Base-by-base conservation (phyloP, 2,113 vertebrate genomes). In the Gila orcuttii region DNA sequence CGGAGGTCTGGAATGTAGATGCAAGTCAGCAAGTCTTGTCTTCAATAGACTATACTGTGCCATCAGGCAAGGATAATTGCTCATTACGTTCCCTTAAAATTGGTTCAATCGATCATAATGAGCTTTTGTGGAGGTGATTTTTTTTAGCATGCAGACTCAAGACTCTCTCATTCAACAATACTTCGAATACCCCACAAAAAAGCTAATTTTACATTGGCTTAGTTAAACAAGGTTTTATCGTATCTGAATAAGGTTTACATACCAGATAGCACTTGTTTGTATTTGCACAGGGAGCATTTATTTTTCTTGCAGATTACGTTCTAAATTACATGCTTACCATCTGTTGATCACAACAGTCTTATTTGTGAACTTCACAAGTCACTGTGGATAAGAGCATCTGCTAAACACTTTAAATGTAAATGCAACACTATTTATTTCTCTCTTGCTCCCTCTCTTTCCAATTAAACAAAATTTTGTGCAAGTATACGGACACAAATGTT, bases 31-130 rank as follows among this genome's bases (percentile, higher is more conserved):
- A 57, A 1, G 64, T 83, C 19, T 36, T n/a, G 50, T 28, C 28
- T 73, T 83, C 50, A 73, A 83, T 59, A 71, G 68, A 83, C 81
- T 83, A 13, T 19, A 83, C 47, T 50, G 17, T 64, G 45, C 31
- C 66, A 42, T 42, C 66, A 83, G 66, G 47, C 50, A 73, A 42
- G n/a, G 47, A 6, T 83, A 83, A 74, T 73, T 69, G 62, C 31
- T 83, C 82, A 83, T 73, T 57, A 73, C 1, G 25, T 10, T 83
- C 11, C 66, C 68, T 57, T 74, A 11, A 57, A 83, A 55, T 42
- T 50, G 23, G 64, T 59, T 10, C 23, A 71, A 25, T 73, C 21
- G 13, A 17, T 73, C 68, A 25, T 73, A 83, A 57, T 42, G 50
- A 73, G 81, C n/a, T 55, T 69, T 82, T 52, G 5, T 31, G 9